Percentiles rank a stretch among this genome's conserved stretches.
Evolutionary conservation across 23 tunicate genomes (phyloP).

Genomic region (Styela plicata): DNA sequence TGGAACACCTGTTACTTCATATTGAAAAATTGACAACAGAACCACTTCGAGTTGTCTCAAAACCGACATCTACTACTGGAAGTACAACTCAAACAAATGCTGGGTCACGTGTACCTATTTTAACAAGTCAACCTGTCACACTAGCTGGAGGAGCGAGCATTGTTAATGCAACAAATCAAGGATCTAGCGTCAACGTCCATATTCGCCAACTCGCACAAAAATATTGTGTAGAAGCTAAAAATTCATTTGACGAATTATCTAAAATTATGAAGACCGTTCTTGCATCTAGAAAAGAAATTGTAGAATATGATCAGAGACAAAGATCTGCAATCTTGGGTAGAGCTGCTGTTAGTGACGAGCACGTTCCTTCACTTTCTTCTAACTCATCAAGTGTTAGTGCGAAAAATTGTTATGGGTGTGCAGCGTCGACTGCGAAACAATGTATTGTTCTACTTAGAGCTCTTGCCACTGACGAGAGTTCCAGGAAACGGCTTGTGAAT

Average conservation of each 20-base stretch:
- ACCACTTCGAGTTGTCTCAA: not conserved
- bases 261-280: slow-evolving; percentile 74
- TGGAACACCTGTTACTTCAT: slow-evolving; percentile 60
- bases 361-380: not conserved
- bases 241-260: slow-evolving; percentile 72
- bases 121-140: slow-evolving; percentile 18
- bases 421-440: slow-evolving; percentile 65
- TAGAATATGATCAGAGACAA: slow-evolving; percentile 81
- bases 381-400: slow-evolving; percentile 50
- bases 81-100: not conserved
- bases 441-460: slow-evolving; percentile 80
- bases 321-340: slow-evolving; percentile 34
- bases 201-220: slow-evolving; percentile 84
- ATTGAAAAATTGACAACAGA: slow-evolving; percentile 22
- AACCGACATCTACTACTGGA: not conserved
- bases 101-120: slow-evolving; percentile 23
- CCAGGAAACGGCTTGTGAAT: slow-evolving; percentile 55
- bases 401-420: slow-evolving; percentile 91
- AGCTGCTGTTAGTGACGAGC: not conserved
- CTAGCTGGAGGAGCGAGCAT: not conserved
- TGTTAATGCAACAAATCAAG: slow-evolving; percentile 14
- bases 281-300: slow-evolving; percentile 78
- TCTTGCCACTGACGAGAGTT: slow-evolving; percentile 54
- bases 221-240: slow-evolving; percentile 49
- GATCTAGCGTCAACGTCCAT: slow-evolving; percentile 60